These are phyloP conservation scores for Sciurus vulgaris DNA, from an alignment of 2,797 vertebrate genomes.

Conservation along the genomic window DNA sequence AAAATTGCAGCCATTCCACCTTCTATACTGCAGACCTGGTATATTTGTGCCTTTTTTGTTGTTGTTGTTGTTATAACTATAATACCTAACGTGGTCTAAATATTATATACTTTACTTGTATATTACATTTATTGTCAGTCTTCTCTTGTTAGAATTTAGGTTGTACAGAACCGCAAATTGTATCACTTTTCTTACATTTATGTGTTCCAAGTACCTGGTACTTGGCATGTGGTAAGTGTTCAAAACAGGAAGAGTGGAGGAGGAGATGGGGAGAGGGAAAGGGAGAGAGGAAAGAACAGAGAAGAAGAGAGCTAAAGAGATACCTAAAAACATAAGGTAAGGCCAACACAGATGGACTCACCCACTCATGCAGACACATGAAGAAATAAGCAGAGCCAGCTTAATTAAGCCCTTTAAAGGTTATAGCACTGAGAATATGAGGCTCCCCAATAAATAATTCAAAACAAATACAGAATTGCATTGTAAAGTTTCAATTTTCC, in stretches of 20 bases:
- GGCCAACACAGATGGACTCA: neutral
- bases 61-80: neutral
- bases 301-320: neutral
- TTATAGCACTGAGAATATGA: neutral
- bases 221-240: neutral
- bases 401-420: neutral
- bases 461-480: constrained; percentile 1
- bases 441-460: neutral
- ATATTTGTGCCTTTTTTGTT: neutral
- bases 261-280: neutral
- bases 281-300: neutral
- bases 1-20: neutral
- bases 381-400: neutral
- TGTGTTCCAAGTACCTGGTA: neutral
- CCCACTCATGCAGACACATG: neutral
- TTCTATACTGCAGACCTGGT: neutral
- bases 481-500: neutral
- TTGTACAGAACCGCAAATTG: neutral
- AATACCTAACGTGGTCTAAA: neutral
- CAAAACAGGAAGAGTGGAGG: neutral
- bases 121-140: neutral
- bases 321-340: neutral
- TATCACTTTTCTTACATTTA: neutral
- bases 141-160: constrained; percentile 26
- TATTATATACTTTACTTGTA: neutral